These are phyloP conservation scores for Synanthedon vespiformis DNA, from an alignment of 2,888 invertebrate species.

Conservation along the genomic window DNA sequence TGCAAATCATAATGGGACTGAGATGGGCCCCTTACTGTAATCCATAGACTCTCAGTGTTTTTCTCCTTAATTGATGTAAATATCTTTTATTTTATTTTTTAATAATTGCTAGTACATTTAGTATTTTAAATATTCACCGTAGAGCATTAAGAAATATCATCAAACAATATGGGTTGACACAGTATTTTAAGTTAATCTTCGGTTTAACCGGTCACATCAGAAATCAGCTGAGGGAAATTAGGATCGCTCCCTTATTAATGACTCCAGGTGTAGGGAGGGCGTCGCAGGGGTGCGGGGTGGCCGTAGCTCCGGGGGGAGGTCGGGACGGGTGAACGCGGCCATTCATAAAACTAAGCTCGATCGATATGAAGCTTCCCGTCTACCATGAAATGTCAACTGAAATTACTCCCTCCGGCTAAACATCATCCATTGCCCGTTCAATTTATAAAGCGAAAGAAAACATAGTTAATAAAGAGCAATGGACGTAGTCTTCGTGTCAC, in stretches of 20 bases:
- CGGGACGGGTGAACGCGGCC: slow-evolving; percentile 26
- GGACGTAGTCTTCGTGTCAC: slow-evolving; percentile 8
- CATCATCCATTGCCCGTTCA: slow-evolving; percentile 14
- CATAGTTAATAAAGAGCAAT: slow-evolving; percentile 15
- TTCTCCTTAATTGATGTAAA: too few species aligned
- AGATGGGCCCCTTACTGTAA: too few species aligned
- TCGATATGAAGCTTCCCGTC: slow-evolving; percentile 48
- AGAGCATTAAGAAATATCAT: too few species aligned
- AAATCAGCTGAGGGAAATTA: slow-evolving; percentile 40
- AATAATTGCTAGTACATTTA: too few species aligned
- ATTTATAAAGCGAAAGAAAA: slow-evolving; percentile 4
- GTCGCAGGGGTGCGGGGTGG: slow-evolving; percentile 10
- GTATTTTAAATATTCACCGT: too few species aligned
- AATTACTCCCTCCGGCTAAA: slow-evolving; percentile 14
- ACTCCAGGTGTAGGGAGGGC: slow-evolving; percentile 8
- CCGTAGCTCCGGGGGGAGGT: slow-evolving; percentile 8
- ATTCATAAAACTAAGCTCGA: slow-evolving; percentile 62
- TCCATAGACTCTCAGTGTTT: too few species aligned
- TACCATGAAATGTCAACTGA: slow-evolving; percentile 18
- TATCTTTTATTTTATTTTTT: too few species aligned
- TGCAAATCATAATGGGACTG: too few species aligned
- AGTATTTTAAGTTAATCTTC: slow-evolving; percentile 22
- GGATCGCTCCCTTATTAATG: slow-evolving; percentile 12
- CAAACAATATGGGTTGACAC: not conserved
- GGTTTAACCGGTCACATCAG: slow-evolving; percentile 30